Conservation (phyloP, 2,888 invertebrate genomes). For the Stratiomys singularior region DNA sequence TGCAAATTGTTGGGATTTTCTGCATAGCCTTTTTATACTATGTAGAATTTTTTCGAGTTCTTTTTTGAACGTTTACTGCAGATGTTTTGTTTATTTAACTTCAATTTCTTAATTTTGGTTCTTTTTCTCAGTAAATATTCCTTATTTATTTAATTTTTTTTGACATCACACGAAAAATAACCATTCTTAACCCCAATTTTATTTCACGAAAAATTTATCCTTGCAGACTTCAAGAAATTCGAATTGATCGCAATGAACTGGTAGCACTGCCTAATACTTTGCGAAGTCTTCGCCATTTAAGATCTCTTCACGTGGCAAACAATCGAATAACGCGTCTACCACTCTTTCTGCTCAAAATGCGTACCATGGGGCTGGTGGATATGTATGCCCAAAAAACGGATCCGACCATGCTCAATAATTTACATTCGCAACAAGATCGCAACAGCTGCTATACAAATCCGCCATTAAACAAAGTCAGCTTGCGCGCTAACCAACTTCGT, state of each 20-base stretch:
- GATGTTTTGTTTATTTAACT: too few relatives aligned
- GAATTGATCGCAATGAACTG: conserved; percentile 78
- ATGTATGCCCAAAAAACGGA: conserved; percentile 52
- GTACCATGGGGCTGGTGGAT: conserved; percentile 65
- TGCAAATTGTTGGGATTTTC: too few relatives aligned
- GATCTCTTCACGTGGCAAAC: conserved; percentile 70
- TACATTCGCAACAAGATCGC: conserved; percentile 23
- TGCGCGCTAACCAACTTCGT: conserved; percentile 80
- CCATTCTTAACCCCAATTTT: too few relatives aligned
- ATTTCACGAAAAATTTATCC: too few relatives aligned
- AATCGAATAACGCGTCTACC: conserved; percentile 68
- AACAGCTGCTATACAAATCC: conserved; percentile 56
- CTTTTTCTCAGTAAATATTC: too few relatives aligned
- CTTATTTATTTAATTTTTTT: too few relatives aligned
- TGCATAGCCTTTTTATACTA: too few relatives aligned
- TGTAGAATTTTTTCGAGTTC: too few relatives aligned
- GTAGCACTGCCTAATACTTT: conserved; percentile 71
- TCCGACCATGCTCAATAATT: conserved; percentile 33
- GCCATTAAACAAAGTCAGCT: conserved; percentile 77
- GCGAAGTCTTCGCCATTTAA: conserved; percentile 71
- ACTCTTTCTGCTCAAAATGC: conserved; percentile 68
- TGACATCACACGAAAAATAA: too few relatives aligned
- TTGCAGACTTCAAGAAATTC: conserved; percentile 75
- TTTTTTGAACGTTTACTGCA: too few relatives aligned
- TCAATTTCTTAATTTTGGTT: too few relatives aligned